Base-by-base conservation (phyloP, 2,113 vertebrate genomes). In the Coturnix japonica region DNA sequence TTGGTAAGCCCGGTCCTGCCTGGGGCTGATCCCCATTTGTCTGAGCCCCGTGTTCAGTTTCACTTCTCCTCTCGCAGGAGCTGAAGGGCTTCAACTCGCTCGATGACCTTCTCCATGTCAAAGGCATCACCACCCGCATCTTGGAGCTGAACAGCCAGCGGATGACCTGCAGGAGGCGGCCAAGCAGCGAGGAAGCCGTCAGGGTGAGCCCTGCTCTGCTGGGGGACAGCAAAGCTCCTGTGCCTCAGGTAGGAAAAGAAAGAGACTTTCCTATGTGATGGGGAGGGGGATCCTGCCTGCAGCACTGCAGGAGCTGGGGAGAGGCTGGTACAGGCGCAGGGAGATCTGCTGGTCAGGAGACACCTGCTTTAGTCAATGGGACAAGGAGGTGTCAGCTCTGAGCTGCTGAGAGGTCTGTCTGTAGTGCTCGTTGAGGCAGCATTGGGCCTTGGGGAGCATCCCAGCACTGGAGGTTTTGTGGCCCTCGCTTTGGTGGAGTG, bases 81-180 rank as follows among this genome's bases (percentile, higher is more conserved):
- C 92, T 97, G 89, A 93, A 87, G 74, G 96, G 96, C 53, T 97
- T 97, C 83, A 94, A 28, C 33, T 96, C 94, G 0, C 82, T 96
- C 8, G 93, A 97, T 26, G 95, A 97, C 15, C 95, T 97, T 21
- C 94, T 97, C 22, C 94, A 78, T 0, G 96, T 97, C 85, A 97
- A 97, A 73, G 96, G 96, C 81, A 90, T 97, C 72, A 97, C 96
- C 14, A 87, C 85, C 2, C 96, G 96, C 56, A 95, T 93, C 88
- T 44, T 97, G 89, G 95, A 96, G 77, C 95, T 96, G 30, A 97
- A 97, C 81, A 90, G 96, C 12, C 95, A 92, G 67, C 93, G 95
- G 7, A 83, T 97, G 70, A 89, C 39, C 3, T 97, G 96, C 83
- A 66, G 73, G 28, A 51, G 53, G 30, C 31, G 56, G 47, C 75